These are phyloP conservation scores for Drosophila pseudoobscura DNA, from an alignment of 1,140 invertebrate genomes.

Conservation along the genomic window DNA sequence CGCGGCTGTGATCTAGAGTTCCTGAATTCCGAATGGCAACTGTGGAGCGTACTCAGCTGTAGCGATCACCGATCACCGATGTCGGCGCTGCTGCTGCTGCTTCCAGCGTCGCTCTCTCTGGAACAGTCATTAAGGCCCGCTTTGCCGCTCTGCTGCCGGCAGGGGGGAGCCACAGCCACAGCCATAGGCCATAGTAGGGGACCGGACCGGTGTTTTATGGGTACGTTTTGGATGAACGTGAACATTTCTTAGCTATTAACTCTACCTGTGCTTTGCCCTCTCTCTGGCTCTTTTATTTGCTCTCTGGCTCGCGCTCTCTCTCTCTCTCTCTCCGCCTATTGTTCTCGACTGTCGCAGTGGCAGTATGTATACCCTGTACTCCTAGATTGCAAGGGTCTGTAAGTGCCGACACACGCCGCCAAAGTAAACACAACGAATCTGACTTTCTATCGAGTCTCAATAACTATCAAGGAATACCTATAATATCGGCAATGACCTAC, in stretches of 20 bases:
- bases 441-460: too few species aligned
- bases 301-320: constrained; percentile 27
- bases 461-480: too few species aligned
- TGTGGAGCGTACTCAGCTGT: constrained; percentile 18
- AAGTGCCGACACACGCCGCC: too few species aligned
- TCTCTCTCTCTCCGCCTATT: constrained; percentile 38
- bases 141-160: constrained; percentile 39
- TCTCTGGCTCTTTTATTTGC: constrained; percentile 14
- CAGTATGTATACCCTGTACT: constrained; percentile 38
- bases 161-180: not conserved
- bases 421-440: too few species aligned
- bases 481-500: too few species aligned
- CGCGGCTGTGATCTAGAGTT: constrained; percentile 36
- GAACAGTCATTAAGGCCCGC: constrained; percentile 64
- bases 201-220: constrained; percentile 68
- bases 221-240: constrained; percentile 27
- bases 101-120: constrained; percentile 19
- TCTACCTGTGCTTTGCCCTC: constrained; percentile 18
- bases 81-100: not conserved
- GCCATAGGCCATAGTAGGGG: constrained; percentile 3
- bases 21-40: constrained; percentile 68
- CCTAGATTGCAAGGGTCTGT: constrained; percentile 5
- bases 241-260: constrained; percentile 46
- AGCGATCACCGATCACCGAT: not conserved
- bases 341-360: constrained; percentile 65